Percentiles rank a stretch among this genome's conserved stretches.
phyloP scores from a whole-genome alignment of 2,888 invertebrate genomes.

The Eucera pruinosa region DNA sequence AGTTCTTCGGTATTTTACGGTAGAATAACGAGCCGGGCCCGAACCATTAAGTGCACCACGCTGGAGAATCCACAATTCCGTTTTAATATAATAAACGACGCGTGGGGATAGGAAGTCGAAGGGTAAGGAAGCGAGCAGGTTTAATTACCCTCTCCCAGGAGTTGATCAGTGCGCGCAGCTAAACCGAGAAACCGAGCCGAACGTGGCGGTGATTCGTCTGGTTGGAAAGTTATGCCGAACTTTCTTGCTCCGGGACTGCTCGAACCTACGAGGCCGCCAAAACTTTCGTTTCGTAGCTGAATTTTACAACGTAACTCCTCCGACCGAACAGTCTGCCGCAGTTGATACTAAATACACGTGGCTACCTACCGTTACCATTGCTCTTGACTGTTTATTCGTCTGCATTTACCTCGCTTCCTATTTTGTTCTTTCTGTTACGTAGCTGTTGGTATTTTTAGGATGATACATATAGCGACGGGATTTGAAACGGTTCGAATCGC shows the following conservation, averaged over 20 bases:
- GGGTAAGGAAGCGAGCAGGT: conserved; percentile 45
- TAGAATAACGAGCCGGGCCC: conserved; percentile 7
- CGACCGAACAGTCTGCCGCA: background rate
- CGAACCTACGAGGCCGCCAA: conserved; percentile 30
- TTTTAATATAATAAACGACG: conserved; percentile 60
- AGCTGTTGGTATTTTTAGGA: no score
- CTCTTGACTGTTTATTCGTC: background rate
- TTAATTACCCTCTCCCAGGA: conserved; percentile 64
- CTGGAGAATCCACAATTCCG: conserved; percentile 33
- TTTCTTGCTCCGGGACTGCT: conserved; percentile 47
- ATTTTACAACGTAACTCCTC: conserved; percentile 55
- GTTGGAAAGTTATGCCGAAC: conserved; percentile 56
- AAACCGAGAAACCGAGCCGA: conserved; percentile 52
- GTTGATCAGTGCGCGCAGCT: conserved; percentile 59
- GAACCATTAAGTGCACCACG: conserved; percentile 19
- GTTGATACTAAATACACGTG: conserved; percentile 20
- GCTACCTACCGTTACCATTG: background rate
- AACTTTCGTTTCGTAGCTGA: conserved; percentile 57
- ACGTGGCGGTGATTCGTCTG: conserved; percentile 65
- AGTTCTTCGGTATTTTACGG: conserved; percentile 27
- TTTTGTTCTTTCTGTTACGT: background rate
- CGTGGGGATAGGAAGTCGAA: conserved; percentile 49
- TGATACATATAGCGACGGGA: no score
- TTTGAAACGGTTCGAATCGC: no score
- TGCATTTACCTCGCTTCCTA: background rate